Evolutionary conservation across 1,140 invertebrate genomes (phyloP), one percentile per base, ranked within the genome.

Genomic region (Drosophila repletoides): DNA sequence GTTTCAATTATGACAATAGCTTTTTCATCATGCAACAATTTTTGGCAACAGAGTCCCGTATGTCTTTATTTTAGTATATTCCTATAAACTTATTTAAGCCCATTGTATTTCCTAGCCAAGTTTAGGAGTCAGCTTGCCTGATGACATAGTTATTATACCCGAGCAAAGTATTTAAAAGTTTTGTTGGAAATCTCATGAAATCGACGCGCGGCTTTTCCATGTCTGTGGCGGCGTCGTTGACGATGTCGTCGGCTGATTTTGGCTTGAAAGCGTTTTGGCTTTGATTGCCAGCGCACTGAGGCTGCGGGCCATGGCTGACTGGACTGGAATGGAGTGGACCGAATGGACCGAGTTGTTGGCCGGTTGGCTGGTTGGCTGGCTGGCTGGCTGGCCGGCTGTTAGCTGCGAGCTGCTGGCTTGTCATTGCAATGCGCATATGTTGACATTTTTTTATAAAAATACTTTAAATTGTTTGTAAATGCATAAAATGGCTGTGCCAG

Each of bases 371-470:
- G 34, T 40, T 46, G 29, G 24, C 31, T 15, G 36, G 14, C 26
- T 24, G 36, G 22, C 64, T 52, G 43, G 49, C 46, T 28, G 58
- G 59, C 43, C 24, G 51, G 38, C 45, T 73, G 17, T 17, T 43
- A 17, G 52, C 38, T 7, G 34, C n/a, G n/a, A n/a, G 22, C 29
- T 49, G 64, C 29, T 65, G 55, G 26, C 56, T 48, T 81, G 72
- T 83, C 77, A 83, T 65, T 69, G 72, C 77, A 76, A 60, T 70
- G 77, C 69, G 73, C 77, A 81, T 83, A 83, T 83, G 77, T 83
- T 81, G 77, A 81, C 77, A 76, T 76, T 80, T 76, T 73, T 77
- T 52, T 58, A 52, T 51, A 61, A 67, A 81, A 83, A 83, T 83
- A 83, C 59, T 77, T 83, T 55, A 70, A 83, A 83, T 84, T 66